Conservation (phyloP, 2,888 invertebrate genomes). For the Blastobasis adustella region DNA sequence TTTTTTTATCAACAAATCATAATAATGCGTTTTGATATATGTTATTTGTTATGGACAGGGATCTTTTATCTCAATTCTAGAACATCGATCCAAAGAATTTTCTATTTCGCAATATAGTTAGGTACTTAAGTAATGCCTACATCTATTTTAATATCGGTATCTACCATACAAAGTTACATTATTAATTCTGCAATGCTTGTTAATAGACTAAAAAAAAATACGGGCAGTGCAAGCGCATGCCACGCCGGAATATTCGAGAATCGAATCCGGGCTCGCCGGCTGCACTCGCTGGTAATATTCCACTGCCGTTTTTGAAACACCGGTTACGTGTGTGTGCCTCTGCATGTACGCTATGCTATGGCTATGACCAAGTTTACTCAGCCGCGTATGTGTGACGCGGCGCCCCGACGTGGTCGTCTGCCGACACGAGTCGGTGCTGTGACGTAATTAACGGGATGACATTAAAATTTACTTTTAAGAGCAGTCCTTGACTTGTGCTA, state of each 20-base stretch:
- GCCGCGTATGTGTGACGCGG: conserved; percentile 24
- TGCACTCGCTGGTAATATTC: conserved; percentile 47
- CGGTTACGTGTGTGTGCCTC: conserved; percentile 28
- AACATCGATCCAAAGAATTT: too few species aligned
- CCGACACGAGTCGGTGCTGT: conserved; percentile 5
- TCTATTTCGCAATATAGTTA: too few species aligned
- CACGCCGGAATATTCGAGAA: conserved; percentile 46
- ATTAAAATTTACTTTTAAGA: neutral
- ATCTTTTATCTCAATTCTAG: too few species aligned
- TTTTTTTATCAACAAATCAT: too few species aligned
- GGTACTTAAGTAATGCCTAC: too few species aligned
- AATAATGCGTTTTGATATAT: too few species aligned
- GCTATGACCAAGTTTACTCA: conserved; percentile 19
- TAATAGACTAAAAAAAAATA: too few species aligned
- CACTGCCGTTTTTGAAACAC: conserved; percentile 46
- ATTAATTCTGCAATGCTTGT: too few species aligned
- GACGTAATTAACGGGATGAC: conserved; percentile 6
- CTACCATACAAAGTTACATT: too few species aligned
- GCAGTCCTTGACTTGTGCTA: too few species aligned
- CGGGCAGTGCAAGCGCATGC: conserved; percentile 8
- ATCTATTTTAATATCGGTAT: too few species aligned
- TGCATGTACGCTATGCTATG: conserved; percentile 11
- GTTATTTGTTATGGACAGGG: too few species aligned
- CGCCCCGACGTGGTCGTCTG: neutral
- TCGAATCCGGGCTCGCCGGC: conserved; percentile 20